Percentiles rank a stretch among this genome's conserved stretches.
Evolutionary conservation across 2,113 vertebrate genomes (phyloP).

Genomic region (Myotis davidii): DNA sequence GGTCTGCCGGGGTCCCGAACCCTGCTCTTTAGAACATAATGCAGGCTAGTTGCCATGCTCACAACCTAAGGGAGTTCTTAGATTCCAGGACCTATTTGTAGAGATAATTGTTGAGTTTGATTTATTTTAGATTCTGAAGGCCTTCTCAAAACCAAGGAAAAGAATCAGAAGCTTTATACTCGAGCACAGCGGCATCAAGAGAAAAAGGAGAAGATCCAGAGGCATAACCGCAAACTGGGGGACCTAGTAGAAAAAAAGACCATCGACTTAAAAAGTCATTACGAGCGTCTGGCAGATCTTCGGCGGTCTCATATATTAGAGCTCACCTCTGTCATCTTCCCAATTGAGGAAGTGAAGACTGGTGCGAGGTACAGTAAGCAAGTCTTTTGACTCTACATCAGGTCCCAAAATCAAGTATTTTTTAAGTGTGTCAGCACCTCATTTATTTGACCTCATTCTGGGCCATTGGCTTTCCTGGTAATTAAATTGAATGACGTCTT

Average conservation of each 20-base stretch:
- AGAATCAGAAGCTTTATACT: conserved; percentile 92
- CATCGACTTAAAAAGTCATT: conserved; percentile 87
- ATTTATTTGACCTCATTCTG: not conserved
- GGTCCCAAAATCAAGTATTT: not conserved
- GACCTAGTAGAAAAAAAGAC: conserved; percentile 92
- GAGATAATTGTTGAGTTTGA: conserved; percentile 58
- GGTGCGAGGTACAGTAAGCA: conserved; percentile 88
- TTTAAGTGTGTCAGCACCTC: not conserved
- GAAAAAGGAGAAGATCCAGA: conserved; percentile 97
- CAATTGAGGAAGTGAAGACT: conserved; percentile 94
- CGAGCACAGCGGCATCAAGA: conserved; percentile 94
- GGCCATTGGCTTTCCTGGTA: conserved; percentile 29
- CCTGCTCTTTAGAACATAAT: not conserved
- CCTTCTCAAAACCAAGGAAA: conserved; percentile 92
- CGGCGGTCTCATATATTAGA: conserved; percentile 92
- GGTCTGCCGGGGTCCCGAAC: not conserved
- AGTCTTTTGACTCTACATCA: not conserved
- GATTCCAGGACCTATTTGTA: not conserved
- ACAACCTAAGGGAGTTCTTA: not conserved
- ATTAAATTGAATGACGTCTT: conserved; percentile 27
- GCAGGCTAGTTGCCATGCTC: not conserved
- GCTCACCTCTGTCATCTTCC: conserved; percentile 94
- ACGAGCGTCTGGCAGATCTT: conserved; percentile 88
- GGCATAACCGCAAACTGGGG: conserved; percentile 91
- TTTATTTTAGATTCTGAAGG: conserved; percentile 88